phyloP scores from a whole-genome alignment of 2,888 invertebrate species.

The Cephus spinipes region DNA sequence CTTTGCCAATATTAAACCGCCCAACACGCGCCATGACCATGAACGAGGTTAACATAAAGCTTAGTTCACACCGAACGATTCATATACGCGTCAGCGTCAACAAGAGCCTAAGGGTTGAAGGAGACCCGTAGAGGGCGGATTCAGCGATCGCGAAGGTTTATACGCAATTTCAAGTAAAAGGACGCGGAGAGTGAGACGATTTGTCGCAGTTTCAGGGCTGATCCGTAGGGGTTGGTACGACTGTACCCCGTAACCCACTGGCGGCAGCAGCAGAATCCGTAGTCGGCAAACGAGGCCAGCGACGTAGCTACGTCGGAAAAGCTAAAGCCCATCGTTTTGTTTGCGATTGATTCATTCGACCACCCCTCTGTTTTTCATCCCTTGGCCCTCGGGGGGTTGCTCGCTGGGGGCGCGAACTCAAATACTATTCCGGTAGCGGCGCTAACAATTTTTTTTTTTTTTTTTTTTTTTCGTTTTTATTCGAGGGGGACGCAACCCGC shows the following conservation, averaged over 20 bases:
- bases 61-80: no score
- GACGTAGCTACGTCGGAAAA: slow-evolving; percentile 27
- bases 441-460: slow-evolving; percentile 15
- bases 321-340: slow-evolving; percentile 36
- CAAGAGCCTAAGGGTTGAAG: no score
- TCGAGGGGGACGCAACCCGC: no score
- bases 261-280: slow-evolving; percentile 37
- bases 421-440: slow-evolving; percentile 40
- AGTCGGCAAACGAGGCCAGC: no score
- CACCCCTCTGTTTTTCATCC: slow-evolving; percentile 45
- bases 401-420: slow-evolving; percentile 35
- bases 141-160: neutral
- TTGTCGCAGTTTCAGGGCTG: neutral
- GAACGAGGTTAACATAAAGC: neutral
- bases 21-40: slow-evolving; percentile 27
- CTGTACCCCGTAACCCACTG: slow-evolving; percentile 42
- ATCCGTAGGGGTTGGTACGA: neutral
- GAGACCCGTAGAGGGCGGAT: neutral
- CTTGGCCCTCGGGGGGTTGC: slow-evolving; percentile 37
- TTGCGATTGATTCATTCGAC: slow-evolving; percentile 49
- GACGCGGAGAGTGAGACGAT: neutral
- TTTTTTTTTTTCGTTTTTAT: neutral
- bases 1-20: slow-evolving; percentile 48
- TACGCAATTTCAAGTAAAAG: neutral
- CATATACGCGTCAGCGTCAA: no score